Percentiles rank a stretch among this genome's conserved stretches.
These are phyloP conservation scores for Sorex araneus DNA, from an alignment of 2,113 vertebrate genomes.

Conservation along the genomic window DNA sequence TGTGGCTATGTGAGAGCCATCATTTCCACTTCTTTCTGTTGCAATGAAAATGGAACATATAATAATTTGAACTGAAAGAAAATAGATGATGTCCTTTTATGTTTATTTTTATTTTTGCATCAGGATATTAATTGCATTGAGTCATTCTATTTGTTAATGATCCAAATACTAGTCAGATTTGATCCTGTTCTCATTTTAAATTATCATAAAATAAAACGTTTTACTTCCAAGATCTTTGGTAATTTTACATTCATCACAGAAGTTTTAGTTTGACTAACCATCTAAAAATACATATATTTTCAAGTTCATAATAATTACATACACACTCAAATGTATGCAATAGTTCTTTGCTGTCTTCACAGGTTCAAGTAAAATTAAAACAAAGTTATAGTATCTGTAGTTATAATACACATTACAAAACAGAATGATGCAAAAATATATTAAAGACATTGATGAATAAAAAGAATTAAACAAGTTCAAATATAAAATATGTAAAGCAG, in stretches of 20 bases:
- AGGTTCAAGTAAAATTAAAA: conserved; percentile 20
- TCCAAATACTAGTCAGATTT: conserved; percentile 1
- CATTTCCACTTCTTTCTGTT: conserved; percentile 67
- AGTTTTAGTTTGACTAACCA: not conserved
- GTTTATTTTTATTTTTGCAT: conserved; percentile 44
- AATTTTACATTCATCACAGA: not conserved
- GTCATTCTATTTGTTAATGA: conserved; percentile 51
- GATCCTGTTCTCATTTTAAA: not conserved
- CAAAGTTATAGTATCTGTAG: not conserved
- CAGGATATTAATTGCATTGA: conserved; percentile 53
- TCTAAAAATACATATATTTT: conserved; percentile 56
- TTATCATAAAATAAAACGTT: conserved; percentile 43
- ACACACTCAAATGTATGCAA: not conserved
- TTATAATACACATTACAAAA: conserved; percentile 28
- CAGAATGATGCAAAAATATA: conserved; percentile 12
- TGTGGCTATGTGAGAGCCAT: conserved; percentile 72
- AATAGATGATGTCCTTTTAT: too few relatives aligned
- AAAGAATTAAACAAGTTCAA: not conserved
- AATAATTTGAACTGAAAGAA: not conserved
- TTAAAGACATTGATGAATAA: not conserved
- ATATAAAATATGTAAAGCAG: conserved; percentile 29
- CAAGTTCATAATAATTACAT: not conserved
- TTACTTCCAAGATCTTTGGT: conserved; percentile 4
- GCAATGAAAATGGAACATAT: conserved; percentile 56
- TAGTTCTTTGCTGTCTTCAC: not conserved